Conservation (phyloP, 2,113 vertebrate genomes). For the Macquaria ambigua region DNA sequence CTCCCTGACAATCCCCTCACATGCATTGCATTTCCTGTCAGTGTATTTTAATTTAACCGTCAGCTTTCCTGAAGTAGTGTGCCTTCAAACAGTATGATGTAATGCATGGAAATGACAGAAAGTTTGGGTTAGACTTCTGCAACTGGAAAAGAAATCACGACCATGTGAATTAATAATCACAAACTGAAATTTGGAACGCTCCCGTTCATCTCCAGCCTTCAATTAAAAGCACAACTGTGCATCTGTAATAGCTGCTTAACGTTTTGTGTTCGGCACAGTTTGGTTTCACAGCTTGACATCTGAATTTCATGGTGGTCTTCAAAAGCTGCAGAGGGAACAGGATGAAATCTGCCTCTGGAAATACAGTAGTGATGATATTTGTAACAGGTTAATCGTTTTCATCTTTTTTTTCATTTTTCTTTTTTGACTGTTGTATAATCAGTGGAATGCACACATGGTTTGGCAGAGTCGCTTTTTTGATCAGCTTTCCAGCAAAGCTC, state of each 20-base stretch:
- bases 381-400: neutral
- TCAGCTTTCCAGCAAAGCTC: slow-evolving; percentile 5
- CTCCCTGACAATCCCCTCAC: neutral
- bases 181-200: neutral
- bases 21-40: slow-evolving; percentile 31
- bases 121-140: neutral
- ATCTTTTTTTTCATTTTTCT: neutral
- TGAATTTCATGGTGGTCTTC: slow-evolving; percentile 10
- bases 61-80: neutral
- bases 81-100: slow-evolving; percentile 43
- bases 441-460: neutral
- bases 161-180: neutral
- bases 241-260: neutral
- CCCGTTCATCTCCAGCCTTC: neutral
- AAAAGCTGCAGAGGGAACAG: neutral
- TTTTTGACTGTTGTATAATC: slow-evolving; percentile 14
- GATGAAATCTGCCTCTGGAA: neutral
- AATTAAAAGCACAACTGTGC: neutral
- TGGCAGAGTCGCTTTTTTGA: neutral
- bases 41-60: slow-evolving; percentile 15
- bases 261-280: neutral
- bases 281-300: slow-evolving; percentile 2
- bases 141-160: neutral
- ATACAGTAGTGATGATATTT: neutral
- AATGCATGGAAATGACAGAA: slow-evolving; percentile 43